Base-by-base conservation (phyloP, 2,888 invertebrate genomes). In the Steromphala cineraria region DNA sequence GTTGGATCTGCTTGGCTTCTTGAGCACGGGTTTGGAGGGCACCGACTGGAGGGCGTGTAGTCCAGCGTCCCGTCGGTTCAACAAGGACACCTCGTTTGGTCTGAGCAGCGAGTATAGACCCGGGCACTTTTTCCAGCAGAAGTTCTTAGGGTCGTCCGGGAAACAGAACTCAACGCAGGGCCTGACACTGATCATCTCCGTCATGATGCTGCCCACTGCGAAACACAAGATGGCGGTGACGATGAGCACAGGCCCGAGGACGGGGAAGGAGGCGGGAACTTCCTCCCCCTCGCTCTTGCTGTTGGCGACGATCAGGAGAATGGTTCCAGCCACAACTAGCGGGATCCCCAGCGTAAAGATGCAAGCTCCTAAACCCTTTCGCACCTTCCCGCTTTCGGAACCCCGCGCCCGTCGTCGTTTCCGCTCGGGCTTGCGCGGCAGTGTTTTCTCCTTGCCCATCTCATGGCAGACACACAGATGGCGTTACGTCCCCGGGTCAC, bases 311-410 rank as follows among this genome's bases (percentile, higher is more conserved):
- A 79, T 79, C 28, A 74, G 71, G 28, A 79, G 74, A 15, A 79
- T 79, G 40, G 53, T 21, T 10, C 79, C 79, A 2, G 79, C 79
- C 21, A 79, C 55, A 21, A 62, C 56, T 53, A 74, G 46, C 21
- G 79, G 79, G 4, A 79, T 74, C 15, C 79, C 79, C 21, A 79
- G 46, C 52, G 67, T 40, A 24, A 79, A 79, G 36, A 79, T 75
- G 21, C 79, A 79, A 40, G 74, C 79, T 31, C 79, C 79, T n/a
- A 79, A 2, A n/a, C 79, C 74, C 21, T 56, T 74, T 21, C 75
- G 74, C 55, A 79, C 75, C 40, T 31, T 40, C 31, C 40, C 75
- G 10, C 31, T 40, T n/a, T 74, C 24, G 13, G 21, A 56, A 24
- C 36, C 31, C 19, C 46, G 28, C n/a, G 24, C 53, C 46, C 75